These are phyloP conservation scores for Pomacea canaliculata DNA, from an alignment of 2,888 invertebrate species.

Conservation along the genomic window DNA sequence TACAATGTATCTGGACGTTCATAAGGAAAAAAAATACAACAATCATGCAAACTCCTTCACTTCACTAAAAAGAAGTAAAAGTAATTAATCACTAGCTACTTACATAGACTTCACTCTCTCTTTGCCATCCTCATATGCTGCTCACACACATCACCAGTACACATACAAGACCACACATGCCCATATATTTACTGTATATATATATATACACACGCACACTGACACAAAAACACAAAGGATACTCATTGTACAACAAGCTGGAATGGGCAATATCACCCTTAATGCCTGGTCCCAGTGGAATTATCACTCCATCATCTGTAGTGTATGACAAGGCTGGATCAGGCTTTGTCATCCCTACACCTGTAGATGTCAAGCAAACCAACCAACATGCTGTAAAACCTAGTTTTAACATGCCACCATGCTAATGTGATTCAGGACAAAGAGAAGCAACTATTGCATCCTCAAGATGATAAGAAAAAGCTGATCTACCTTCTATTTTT, in stretches of 20 bases:
- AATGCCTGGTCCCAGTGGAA: constrained; percentile 68
- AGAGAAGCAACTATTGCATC: background rate
- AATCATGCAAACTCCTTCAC: background rate
- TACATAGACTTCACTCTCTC: background rate
- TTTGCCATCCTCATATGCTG: too few species aligned
- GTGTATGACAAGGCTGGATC: constrained; percentile 77
- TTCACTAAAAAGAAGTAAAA: background rate
- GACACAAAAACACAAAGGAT: constrained; percentile 75
- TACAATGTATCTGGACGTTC: constrained; percentile 77
- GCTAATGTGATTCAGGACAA: background rate
- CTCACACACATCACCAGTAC: too few species aligned
- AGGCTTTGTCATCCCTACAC: constrained; percentile 85
- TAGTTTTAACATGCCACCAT: background rate
- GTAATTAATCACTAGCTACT: background rate
- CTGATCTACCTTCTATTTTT: too few species aligned
- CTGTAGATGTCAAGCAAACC: constrained; percentile 50
- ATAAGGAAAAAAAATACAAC: constrained; percentile 40
- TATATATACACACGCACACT: background rate
- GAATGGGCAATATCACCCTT: constrained; percentile 54
- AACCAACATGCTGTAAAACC: background rate
- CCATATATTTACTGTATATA: background rate
- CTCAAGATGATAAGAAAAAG: too few species aligned
- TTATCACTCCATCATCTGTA: constrained; percentile 75
- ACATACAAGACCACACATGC: too few species aligned
- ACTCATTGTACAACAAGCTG: constrained; percentile 91